Evolutionary conservation across 1,140 invertebrate genomes (phyloP), one percentile per base, ranked within the genome.

Genomic region (Choristoneura fumiferana): DNA sequence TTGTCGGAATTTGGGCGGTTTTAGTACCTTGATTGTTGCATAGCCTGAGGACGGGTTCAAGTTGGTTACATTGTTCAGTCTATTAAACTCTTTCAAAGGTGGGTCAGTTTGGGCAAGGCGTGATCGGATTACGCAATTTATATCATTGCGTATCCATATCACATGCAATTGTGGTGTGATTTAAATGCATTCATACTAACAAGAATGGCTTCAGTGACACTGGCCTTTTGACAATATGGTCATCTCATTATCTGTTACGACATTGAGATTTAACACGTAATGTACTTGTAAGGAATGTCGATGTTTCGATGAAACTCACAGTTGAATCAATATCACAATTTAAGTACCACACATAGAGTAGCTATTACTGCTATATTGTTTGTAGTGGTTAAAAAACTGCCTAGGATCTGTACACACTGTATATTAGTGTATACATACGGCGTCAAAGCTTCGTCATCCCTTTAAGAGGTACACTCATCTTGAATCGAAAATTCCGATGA

Each of bases 31-130:
- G 54, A 49, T 68, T 60, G 60, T 68, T 62, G 67, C 53, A 39
- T 33, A 36, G 40, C 33, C 15, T 13, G 52, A 54, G 43, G 60
- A 57, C 18, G 63, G 62, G 64, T 76, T 76, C 73, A 69, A 77
- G 71, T 74, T 70, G 67, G 69, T 56, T 62, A 67, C 71, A 86
- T 85, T 89, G 84, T 87, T 78, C 77, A 76, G 76, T 82, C 76
- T 82, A 84, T 87, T 83, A 83, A 81, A 86, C 76, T 85, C 68
- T 89, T 87, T 86, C 76, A 81, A 68, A 77, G 75, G 64, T 69
- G 71, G 78, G 67, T 85, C 84, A 78, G 75, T 81, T 81, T 81
- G 72, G 75, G 71, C 65, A 77, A 71, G 54, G 60, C 77, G 73
- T 82, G 78, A 85, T 84, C 73, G 59, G 73, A 74, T 85, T 87